phyloP scores from a whole-genome alignment of 2,797 vertebrate species.

The Esox lucius region DNA sequence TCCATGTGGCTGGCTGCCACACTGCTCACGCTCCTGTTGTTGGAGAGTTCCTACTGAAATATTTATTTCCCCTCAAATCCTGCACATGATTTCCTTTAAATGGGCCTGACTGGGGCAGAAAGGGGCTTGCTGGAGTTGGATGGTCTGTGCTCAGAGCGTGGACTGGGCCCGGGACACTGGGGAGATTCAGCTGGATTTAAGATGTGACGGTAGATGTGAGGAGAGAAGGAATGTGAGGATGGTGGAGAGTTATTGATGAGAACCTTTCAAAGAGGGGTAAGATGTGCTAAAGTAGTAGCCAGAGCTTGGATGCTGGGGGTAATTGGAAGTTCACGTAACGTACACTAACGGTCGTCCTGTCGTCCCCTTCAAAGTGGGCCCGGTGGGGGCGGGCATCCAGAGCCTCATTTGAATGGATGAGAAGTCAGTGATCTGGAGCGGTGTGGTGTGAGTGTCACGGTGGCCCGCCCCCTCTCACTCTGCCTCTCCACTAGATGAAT shows the following conservation, averaged over 20 bases:
- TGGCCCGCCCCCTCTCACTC: slow-evolving; percentile 6
- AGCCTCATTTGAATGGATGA: slow-evolving; percentile 28
- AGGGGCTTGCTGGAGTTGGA: background rate
- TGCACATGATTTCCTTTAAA: slow-evolving; percentile 43
- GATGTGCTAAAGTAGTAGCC: background rate
- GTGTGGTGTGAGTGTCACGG: slow-evolving; percentile 16
- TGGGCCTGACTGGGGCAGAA: slow-evolving; percentile 10
- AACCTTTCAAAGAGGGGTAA: background rate
- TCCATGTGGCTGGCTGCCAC: slow-evolving; percentile 36
- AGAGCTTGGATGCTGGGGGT: background rate
- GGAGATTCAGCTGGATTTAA: background rate
- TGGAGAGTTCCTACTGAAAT: slow-evolving; percentile 39
- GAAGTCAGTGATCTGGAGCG: slow-evolving; percentile 27
- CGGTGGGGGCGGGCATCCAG: background rate
- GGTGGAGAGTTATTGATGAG: background rate
- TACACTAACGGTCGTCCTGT: background rate
- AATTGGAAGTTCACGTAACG: background rate
- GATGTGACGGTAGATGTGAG: background rate
- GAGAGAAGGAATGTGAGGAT: background rate
- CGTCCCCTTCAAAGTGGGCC: background rate
- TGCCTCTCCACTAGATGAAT: slow-evolving; percentile 26
- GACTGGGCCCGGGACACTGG: background rate
- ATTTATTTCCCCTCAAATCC: slow-evolving; percentile 43
- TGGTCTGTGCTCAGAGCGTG: slow-evolving; percentile 10
- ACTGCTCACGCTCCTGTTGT: slow-evolving; percentile 23